Base-by-base conservation (phyloP, 2,888 invertebrate species). In the Blomia tropicalis region DNA sequence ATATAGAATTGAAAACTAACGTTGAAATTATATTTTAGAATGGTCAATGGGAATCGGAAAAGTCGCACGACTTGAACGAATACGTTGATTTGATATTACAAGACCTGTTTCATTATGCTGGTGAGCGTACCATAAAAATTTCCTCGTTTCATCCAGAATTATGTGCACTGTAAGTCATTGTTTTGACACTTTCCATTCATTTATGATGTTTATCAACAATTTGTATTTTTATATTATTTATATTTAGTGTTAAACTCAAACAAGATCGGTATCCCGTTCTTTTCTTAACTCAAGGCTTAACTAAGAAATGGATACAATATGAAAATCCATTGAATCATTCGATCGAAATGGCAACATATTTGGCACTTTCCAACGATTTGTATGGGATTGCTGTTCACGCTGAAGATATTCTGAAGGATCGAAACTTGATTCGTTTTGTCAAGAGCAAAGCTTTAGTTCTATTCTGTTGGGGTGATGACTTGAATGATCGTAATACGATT, bases 401-500 rank as follows among this genome's bases (percentile, higher is more conserved):
- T 0, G 92, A 93, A 76, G 92, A 93, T 54, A 67, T 75, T 25
- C 77, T 93, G 58, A 78, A 85, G 65, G 89, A 92, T 75, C 82
- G 86, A 5, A 79, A 81, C 29, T 84, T 87, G 79, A 83, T 90
- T 14, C 81, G 83, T 70, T 73, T 84, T 67, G 88, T 85, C 1
- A 84, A 83, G 68, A 81, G 85, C 69, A 81, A 83, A 19, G 86
- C 87, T 14, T 79, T 95, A 60, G 83, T 92, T 4, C 82, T 92
- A 66, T 96, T 96, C 75, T 91, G 91, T 71, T 96, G 95, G 95
- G 96, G 96, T 29, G 92, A 93, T 70, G 90, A 92, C 70, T 89
- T 90, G 72, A 91, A 92, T 70, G 85, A 87, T 73, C 83, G 83
- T 67, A 82, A 82, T 44, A 87, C 85, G 1, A 88, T 93, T 62